Evolutionary conservation across 2,797 vertebrate species (phyloP).

Genomic region (Onychomys arenicola): DNA sequence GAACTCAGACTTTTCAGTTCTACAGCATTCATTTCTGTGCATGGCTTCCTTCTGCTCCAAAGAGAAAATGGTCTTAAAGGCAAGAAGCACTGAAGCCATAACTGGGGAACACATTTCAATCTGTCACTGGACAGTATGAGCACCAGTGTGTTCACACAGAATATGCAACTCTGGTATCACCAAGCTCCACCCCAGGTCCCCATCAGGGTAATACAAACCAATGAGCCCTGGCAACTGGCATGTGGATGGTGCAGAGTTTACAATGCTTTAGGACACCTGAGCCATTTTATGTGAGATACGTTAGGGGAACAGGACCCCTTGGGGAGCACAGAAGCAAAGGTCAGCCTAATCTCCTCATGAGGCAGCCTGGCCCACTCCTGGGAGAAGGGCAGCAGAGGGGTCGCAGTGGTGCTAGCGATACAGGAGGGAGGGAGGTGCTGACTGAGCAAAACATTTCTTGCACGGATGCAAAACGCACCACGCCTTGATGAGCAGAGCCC

Average conservation of each 20-base stretch:
- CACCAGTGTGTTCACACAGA: not conserved
- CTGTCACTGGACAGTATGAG: accelerated
- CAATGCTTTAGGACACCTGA: not conserved
- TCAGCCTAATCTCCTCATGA: not conserved
- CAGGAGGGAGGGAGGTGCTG: not conserved
- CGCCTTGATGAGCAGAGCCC: not conserved
- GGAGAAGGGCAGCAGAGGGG: not conserved
- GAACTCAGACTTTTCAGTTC: not conserved
- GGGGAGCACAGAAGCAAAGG: not conserved
- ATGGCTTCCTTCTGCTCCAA: not conserved
- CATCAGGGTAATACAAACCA: not conserved
- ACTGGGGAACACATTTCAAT: not conserved
- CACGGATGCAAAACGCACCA: not conserved
- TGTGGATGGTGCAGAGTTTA: accelerated
- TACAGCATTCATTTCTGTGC: not conserved
- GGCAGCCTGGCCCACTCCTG: not conserved
- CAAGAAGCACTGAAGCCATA: slow-evolving; percentile 21
- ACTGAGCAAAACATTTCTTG: not conserved
- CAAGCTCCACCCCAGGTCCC: not conserved
- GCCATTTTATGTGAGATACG: not conserved
- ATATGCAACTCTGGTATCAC: no score
- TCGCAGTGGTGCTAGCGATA: not conserved
- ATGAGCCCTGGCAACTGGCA: no score
- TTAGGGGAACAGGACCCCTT: accelerated
- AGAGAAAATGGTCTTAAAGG: not conserved